Evolutionary conservation across 2,888 invertebrate genomes (phyloP), one percentile per base, ranked within the genome.

Genomic region (Gibbula magus): DNA sequence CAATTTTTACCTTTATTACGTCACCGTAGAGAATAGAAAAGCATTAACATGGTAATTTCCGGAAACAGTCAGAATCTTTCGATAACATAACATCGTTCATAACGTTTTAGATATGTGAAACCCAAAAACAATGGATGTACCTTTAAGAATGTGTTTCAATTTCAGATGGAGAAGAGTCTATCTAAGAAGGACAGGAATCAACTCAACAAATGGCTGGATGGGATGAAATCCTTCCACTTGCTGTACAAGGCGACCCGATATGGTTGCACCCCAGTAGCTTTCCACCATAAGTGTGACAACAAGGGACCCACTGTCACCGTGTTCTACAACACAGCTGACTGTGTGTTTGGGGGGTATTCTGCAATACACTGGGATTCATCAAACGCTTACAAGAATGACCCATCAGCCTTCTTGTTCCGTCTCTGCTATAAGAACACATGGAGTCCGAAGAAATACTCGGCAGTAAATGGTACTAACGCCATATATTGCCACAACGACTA

Each of bases 221-320:
- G 45, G 13, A 56, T 76, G 10, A 83, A 83, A 73, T 35, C n/a
- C 25, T 86, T 85, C 52, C 29, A 61, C 0, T 75, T 87, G 45
- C 73, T 87, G 35, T 87, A 85, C 77, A 83, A 80, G 32, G 82
- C 83, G 32, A 79, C 81, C 10, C 52, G 81, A 25, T 84, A 87
- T 53, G 86, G 86, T 0, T 83, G 84, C 54, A 35, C 61, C 8
- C 73, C 85, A 10, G n/a, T 66, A 13, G 80, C 80, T 8, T 87
- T 87, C 79, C 87, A 87, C 61, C 70, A 80, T 56, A 78, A 79
- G 29, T 87, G 87, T 74, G 78, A 87, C 83, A 82, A 84, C 66
- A 77, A 86, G 77, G 86, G 86, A 0, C 83, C 86, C 0, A 86
- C 86, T 4, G 83, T 87, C 0, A 84, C 84, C 0, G 82, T 86